A percentile compares a stretch with the other conserved stretches of the same genome.
phyloP scores from a whole-genome alignment of 2,888 invertebrate genomes.

The Leucozona laternaria region DNA sequence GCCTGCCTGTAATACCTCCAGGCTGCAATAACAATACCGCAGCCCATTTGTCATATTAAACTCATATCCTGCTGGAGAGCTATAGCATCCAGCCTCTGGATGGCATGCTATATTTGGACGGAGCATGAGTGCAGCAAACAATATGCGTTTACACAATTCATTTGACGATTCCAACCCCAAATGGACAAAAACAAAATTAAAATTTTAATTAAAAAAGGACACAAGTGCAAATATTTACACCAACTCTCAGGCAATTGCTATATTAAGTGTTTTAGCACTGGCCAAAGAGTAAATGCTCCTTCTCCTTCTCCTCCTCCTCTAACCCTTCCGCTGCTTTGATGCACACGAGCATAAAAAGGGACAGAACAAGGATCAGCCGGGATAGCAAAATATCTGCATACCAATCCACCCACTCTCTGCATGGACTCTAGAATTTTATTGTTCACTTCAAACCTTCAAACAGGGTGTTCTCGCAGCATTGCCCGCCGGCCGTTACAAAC shows the following conservation, averaged over 20 bases:
- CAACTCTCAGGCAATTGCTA: slow-evolving; percentile 74
- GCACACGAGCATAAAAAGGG: background rate
- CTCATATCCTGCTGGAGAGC: slow-evolving; percentile 27
- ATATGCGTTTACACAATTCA: slow-evolving; percentile 75
- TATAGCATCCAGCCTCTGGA: background rate
- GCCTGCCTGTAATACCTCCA: slow-evolving; percentile 27
- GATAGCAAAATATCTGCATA: slow-evolving; percentile 60
- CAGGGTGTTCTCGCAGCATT: background rate
- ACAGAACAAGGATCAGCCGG: slow-evolving; percentile 30
- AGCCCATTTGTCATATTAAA: slow-evolving; percentile 65
- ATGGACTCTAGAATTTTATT: slow-evolving; percentile 44
- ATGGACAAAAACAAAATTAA: slow-evolving; percentile 75
- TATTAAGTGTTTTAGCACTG: slow-evolving; percentile 73
- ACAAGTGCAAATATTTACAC: slow-evolving; percentile 76
- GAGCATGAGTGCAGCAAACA: slow-evolving; percentile 64
- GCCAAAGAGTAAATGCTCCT: slow-evolving; percentile 54
- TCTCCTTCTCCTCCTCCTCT: background rate
- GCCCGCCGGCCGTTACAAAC: background rate
- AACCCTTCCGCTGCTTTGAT: slow-evolving; percentile 13
- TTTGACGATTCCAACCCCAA: slow-evolving; percentile 74
- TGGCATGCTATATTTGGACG: background rate
- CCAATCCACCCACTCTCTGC: slow-evolving; percentile 44
- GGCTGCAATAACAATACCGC: slow-evolving; percentile 63
- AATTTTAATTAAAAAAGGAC: slow-evolving; percentile 76
- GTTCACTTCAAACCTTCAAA: slow-evolving; percentile 61